These are phyloP conservation scores for Hylia prasina DNA, from an alignment of 2,113 vertebrate species.

Conservation along the genomic window DNA sequence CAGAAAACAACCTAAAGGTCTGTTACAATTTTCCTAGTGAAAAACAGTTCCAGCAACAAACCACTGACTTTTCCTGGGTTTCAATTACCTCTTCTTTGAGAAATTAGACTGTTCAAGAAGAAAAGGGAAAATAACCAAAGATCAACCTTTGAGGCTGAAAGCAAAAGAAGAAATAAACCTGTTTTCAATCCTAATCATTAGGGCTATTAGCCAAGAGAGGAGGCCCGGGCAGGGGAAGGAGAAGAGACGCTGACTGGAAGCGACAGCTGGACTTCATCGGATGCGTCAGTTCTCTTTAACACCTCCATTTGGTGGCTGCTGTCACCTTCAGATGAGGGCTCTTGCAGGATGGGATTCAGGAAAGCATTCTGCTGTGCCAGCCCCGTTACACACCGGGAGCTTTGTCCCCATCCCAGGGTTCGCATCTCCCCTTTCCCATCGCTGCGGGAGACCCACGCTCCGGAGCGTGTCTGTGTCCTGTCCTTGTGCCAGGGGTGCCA, in stretches of 20 bases:
- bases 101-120: neutral
- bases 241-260: slow-evolving; percentile 19
- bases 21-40: neutral
- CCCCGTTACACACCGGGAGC: neutral
- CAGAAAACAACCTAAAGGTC: neutral
- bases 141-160: neutral
- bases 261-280: slow-evolving; percentile 56
- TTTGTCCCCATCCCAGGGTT: neutral
- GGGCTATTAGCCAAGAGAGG: slow-evolving; percentile 17
- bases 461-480: neutral
- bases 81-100: neutral
- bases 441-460: accelerated
- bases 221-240: neutral
- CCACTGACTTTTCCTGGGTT: neutral
- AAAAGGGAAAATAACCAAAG: neutral
- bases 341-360: neutral
- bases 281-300: slow-evolving; percentile 50
- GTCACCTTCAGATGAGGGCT: slow-evolving; percentile 40
- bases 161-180: neutral
- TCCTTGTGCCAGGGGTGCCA: accelerated
- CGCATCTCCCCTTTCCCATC: accelerated
- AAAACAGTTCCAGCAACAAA: neutral
- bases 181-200: neutral
- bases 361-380: neutral
- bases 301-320: slow-evolving; percentile 50